A percentile compares a stretch with the other conserved stretches of the same genome.
phyloP scores from a whole-genome alignment of 2,888 invertebrate species.

The Oligia strigilis region DNA sequence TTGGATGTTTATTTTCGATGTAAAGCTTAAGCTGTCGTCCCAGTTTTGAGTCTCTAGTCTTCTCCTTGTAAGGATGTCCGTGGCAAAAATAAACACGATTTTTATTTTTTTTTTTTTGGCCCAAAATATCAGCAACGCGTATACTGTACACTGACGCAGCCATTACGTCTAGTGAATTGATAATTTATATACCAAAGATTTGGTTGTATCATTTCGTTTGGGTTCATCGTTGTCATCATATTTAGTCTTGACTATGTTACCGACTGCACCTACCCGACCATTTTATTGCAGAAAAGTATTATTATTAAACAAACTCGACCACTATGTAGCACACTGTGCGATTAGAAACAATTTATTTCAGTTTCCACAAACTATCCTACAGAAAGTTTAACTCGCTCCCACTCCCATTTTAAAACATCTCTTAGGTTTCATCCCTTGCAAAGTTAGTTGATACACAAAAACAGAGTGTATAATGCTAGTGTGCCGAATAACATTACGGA shows the following conservation, averaged over 20 bases:
- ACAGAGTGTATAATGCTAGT: slow-evolving; percentile 64
- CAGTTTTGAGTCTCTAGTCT: background rate
- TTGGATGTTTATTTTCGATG: background rate
- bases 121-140: too few species aligned
- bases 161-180: background rate
- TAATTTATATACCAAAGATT: too few species aligned
- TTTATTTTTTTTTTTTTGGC: too few species aligned
- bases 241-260: background rate
- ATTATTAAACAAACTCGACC: too few species aligned
- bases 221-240: background rate
- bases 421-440: slow-evolving; percentile 53
- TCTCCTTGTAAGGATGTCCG: too few species aligned
- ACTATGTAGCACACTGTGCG: too few species aligned
- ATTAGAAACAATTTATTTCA: background rate
- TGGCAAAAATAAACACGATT: too few species aligned
- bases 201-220: background rate
- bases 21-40: background rate
- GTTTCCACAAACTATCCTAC: background rate
- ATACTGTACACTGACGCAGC: too few species aligned
- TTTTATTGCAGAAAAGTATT: background rate
- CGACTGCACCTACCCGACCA: background rate
- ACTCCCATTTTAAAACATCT: slow-evolving; percentile 12
- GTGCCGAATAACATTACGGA: slow-evolving; percentile 63
- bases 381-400: background rate
- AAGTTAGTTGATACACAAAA: slow-evolving; percentile 65